Evolutionary conservation across 2,113 vertebrate genomes (phyloP).

Genomic region (Bungarus multicinctus): DNA sequence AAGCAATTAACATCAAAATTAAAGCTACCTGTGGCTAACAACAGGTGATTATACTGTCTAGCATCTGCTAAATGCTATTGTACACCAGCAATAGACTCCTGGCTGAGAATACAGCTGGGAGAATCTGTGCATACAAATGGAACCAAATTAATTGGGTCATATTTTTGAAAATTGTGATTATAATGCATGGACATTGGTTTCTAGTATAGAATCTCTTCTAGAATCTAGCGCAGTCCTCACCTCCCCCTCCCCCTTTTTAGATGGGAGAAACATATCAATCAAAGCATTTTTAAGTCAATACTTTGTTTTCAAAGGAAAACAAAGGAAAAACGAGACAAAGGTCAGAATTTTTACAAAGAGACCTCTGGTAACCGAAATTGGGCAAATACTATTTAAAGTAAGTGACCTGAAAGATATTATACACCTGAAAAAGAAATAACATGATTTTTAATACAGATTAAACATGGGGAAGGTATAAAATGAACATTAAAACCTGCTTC

Average conservation of each 20-base stretch:
- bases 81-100: slow-evolving; percentile 51
- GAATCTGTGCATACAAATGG: slow-evolving; percentile 37
- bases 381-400: background rate
- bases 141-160: slow-evolving; percentile 46
- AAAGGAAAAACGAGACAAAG: background rate
- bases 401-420: background rate
- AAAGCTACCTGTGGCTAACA: slow-evolving; percentile 69
- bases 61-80: slow-evolving; percentile 69
- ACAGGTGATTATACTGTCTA: slow-evolving; percentile 69
- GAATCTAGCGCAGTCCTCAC: background rate
- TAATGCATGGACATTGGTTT: background rate
- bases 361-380: slow-evolving; percentile 32
- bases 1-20: slow-evolving; percentile 71
- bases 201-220: background rate
- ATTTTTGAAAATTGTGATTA: slow-evolving; percentile 16
- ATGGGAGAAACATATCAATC: background rate
- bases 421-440: background rate
- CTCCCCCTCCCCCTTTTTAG: accelerated
- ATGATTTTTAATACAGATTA: background rate
- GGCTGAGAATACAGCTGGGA: slow-evolving; percentile 49
- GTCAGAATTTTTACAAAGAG: slow-evolving; percentile 28
- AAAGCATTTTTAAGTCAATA: background rate
- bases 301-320: slow-evolving; percentile 30
- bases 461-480: background rate
- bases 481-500: background rate